These are phyloP conservation scores for Porites lutea DNA, from an alignment of 64 coral and sea anemone species.

Conservation along the genomic window DNA sequence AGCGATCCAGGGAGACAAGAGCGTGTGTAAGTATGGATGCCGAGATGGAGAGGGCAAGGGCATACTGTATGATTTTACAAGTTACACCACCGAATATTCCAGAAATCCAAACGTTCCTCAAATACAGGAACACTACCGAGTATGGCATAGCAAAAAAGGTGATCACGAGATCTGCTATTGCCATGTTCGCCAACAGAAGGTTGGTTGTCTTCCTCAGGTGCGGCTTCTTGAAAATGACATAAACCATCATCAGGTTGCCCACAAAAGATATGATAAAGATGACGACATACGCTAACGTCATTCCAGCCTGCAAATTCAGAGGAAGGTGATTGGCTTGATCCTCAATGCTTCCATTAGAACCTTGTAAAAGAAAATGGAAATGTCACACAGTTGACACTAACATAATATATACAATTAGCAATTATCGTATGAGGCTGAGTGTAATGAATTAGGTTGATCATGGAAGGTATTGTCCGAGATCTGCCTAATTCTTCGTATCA, in stretches of 20 bases:
- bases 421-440: no score
- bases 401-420: no score
- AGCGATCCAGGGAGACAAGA: slow-evolving; percentile 52
- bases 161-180: slow-evolving; percentile 51
- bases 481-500: no score
- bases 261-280: slow-evolving; percentile 11
- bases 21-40: slow-evolving; percentile 46
- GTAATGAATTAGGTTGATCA: no score
- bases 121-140: neutral
- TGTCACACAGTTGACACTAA: neutral
- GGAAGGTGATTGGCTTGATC: neutral
- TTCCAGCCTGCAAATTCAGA: slow-evolving; percentile 17
- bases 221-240: slow-evolving; percentile 16
- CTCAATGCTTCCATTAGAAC: neutral
- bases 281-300: slow-evolving; percentile 13
- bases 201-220: slow-evolving; percentile 17
- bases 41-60: slow-evolving; percentile 24
- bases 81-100: slow-evolving; percentile 30
- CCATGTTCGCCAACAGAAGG: slow-evolving; percentile 53
- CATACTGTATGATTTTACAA: slow-evolving; percentile 49
- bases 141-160: slow-evolving; percentile 49
- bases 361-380: neutral
- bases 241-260: neutral
- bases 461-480: no score
- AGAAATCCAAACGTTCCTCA: slow-evolving; percentile 36